Evolutionary conservation across 2,113 vertebrate species (phyloP), one percentile per base, ranked within the genome.

Genomic region (Scalopus aquaticus): DNA sequence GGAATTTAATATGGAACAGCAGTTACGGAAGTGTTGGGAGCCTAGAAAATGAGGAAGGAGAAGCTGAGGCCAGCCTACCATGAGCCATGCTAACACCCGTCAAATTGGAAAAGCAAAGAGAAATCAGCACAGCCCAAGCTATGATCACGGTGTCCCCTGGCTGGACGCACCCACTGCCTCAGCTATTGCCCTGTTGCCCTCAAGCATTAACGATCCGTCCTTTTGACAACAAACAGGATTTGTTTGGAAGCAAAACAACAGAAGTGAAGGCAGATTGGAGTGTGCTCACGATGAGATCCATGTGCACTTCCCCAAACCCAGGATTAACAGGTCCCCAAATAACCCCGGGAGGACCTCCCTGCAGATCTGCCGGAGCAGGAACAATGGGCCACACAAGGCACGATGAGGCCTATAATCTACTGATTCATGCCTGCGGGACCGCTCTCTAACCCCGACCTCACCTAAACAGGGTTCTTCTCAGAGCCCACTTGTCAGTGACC

Each of bases 141-240:
- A 2, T 1, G 1, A 4, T 7, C 12, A 8, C 35, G 13, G 7
- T 37, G 28, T 30, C 42, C n/a, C 65, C 39, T 2, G 19, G 19
- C 24, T 65, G 28, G 49, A 67, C 20, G 28, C 49, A 81, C 0
- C 0, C 0, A 5, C 35, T 60, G 12, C 16, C 32, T 17, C 60
- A 20, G 13, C 54, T 65, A 20, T 17, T 8, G 1, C 26, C 28
- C n/a, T 70, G 35, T 22, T 70, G 17, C 39, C 17, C 8, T 22
- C 13, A 17, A 35, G 35, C 5, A 70, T n/a, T n/a, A n/a, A n/a
- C 35, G 24, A 70, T 9, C 35, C 39, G 11, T 39, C 22, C 19
- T 20, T 44, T 28, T 26, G 22, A 42, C 69, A 42, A 42, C 65
- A 69, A 56, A 22, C n/a, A 37, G n/a, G 67, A 70, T 70, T 70